Base-by-base conservation (phyloP, 1,140 invertebrate genomes). In the Chironomus tepperi region DNA sequence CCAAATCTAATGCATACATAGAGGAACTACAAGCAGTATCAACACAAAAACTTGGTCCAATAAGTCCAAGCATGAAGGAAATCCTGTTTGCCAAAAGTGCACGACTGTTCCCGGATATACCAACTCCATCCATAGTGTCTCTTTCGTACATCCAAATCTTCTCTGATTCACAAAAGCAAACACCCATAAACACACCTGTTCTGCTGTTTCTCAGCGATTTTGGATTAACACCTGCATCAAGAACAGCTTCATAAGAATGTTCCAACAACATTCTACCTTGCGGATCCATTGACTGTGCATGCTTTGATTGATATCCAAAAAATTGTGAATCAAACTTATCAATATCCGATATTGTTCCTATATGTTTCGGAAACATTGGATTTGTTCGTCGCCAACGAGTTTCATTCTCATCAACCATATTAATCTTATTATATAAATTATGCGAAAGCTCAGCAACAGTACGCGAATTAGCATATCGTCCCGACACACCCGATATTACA, bases 11-110 rank as follows among this genome's bases (percentile, higher is more conserved):
- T 0, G 94, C 94, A 77, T 91, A 88, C 15, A 96, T 82, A 77
- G 93, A 94, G 9, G 94, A 96, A 16, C 93, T 95, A 81, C 95
- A 98, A 9, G 95, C 95, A 7, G 94, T 93, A 81, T 98, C 95
- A 7, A 95, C 87, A 0, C 89, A 87, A 80, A 91, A 94, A 74
- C 92, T 94, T 0, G 94, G 94, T 72, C 90, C 90, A 76, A 85
- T 87, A 0, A 88, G 80, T 65, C 89, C 88, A 0, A 92, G 79
- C 85, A 86, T 90, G 77, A 90, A 90, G 1, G 93, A 96, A 72
- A 97, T 87, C 74, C 94, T 86, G 83, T 96, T 95, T 0, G 93
- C 84, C 80, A 88, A 84, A 15, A 75, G 21, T 10, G 84, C 92
- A 75, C 90, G 83, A 0, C 77, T 89, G 80, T 76, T 74, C 21